Base-by-base conservation (phyloP, 2,888 invertebrate species). In the Rambutsinella grinnellia region DNA sequence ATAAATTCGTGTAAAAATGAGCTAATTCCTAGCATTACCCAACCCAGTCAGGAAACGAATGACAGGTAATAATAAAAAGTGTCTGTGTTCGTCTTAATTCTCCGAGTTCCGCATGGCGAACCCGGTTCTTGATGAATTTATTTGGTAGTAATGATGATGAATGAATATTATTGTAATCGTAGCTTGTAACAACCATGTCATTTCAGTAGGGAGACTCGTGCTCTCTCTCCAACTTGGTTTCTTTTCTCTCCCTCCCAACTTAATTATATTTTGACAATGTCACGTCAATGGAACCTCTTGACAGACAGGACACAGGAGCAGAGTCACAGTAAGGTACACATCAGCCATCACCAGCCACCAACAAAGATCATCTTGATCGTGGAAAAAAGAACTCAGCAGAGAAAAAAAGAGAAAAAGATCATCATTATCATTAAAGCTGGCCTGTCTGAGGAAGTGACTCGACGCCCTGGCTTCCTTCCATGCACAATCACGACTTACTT, bases 251-350 rank as follows among this genome's bases (percentile, higher is more conserved):
- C 8, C 27, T 47, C 21, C 27, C 46, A 26, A 26, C 56, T 44
- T 62, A 61, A 68, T 68, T 70, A 54, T 54, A 54, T 70, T 54
- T 54, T 68, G 68, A 60, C 68, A 58, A 24, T 62, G 70, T 70
- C 70, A 70, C 62, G 70, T 70, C 70, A 70, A 60, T 70, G 70
- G 60, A 54, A 49, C 62, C 61, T 62, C 61, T 36, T 61, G 17
- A 57, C 63, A 54, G 23, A 3, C 54, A 54, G 24, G 19, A 13
- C 23, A 8, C 23, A 21, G 8, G 23, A 13, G 23, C 6, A 53
- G 26, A 54, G 54, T 24, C 24, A 54, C 19, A 26, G 13, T 23
- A 24, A 23, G 36, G 36, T 36, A 36, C n/a, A n/a, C 3, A 6
- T 44, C 44, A 2, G 51, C 21, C 2, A 56, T 5, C 24, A 23